Conservation (phyloP, 2,888 invertebrate species). For the Aporophyla nigra region DNA sequence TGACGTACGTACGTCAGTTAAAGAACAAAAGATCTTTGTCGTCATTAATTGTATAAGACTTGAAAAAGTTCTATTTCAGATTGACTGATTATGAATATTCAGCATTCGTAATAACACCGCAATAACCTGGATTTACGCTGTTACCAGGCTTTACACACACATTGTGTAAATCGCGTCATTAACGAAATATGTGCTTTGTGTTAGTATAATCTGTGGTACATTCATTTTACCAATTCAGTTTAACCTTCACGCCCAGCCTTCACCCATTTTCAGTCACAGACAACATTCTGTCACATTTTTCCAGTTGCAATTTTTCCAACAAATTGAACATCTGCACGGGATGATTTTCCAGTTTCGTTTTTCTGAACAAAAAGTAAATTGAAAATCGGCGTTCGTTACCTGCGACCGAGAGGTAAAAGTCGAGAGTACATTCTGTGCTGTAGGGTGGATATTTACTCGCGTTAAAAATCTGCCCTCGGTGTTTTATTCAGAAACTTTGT, state of each 20-base stretch:
- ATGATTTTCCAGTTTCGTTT: constrained; percentile 49
- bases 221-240: constrained; percentile 17
- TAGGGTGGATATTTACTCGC: constrained; percentile 15
- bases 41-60: not conserved
- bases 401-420: constrained; percentile 26
- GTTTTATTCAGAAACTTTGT: constrained; percentile 29
- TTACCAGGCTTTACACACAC: constrained; percentile 4
- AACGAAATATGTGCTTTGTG: constrained; percentile 10
- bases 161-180: constrained; percentile 26
- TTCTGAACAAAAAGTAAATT: constrained; percentile 47
- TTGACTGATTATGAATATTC: constrained; percentile 8
- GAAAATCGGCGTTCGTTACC: constrained; percentile 55
- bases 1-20: not conserved
- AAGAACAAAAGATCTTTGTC: not conserved
- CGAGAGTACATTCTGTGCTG: constrained; percentile 33
- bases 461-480: constrained; percentile 18
- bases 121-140: constrained; percentile 1
- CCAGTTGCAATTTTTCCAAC: constrained; percentile 26
- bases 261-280: constrained; percentile 12
- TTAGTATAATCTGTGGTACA: constrained; percentile 16
- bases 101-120: not conserved
- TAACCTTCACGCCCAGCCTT: not conserved
- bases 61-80: not conserved
- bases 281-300: constrained; percentile 16
- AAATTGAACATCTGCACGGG: constrained; percentile 39